Percentiles rank a stretch among this genome's conserved stretches.
Evolutionary conservation across 2,888 invertebrate species (phyloP).

Genomic region (Pocota personata): DNA sequence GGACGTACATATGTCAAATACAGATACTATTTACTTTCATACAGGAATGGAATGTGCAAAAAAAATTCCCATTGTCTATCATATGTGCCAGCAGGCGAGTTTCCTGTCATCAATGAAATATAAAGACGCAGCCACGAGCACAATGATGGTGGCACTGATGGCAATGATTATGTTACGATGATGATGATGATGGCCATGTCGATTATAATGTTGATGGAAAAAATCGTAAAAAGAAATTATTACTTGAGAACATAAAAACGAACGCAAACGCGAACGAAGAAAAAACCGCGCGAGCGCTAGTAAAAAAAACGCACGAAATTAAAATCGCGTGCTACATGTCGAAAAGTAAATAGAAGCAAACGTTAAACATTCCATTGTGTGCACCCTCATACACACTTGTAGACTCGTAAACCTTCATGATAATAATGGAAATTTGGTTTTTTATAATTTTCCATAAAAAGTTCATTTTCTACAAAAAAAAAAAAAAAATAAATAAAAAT

Average conservation of each 20-base stretch:
- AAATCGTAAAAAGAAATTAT: slow-evolving; percentile 68
- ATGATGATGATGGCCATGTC: slow-evolving; percentile 58
- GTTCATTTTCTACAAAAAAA: neutral
- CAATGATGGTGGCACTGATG: slow-evolving; percentile 25
- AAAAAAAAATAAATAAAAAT: slow-evolving; percentile 14
- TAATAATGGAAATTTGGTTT: slow-evolving; percentile 64
- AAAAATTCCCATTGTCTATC: slow-evolving; percentile 4
- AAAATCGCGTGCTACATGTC: slow-evolving; percentile 67
- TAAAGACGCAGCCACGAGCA: slow-evolving; percentile 22
- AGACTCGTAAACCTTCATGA: slow-evolving; percentile 48
- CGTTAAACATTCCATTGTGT: slow-evolving; percentile 19
- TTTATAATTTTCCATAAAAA: slow-evolving; percentile 64
- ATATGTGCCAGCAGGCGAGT: slow-evolving; percentile 39
- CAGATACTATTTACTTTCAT: neutral
- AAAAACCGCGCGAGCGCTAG: neutral
- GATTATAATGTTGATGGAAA: slow-evolving; percentile 58
- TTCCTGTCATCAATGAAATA: slow-evolving; percentile 44
- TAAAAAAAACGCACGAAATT: slow-evolving; percentile 48
- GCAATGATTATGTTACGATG: slow-evolving; percentile 56
- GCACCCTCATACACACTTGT: slow-evolving; percentile 19
- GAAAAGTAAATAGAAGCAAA: slow-evolving; percentile 54
- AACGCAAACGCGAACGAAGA: slow-evolving; percentile 21
- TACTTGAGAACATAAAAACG: slow-evolving; percentile 60
- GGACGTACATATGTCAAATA: neutral
- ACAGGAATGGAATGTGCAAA: neutral